A percentile compares a stretch with the other conserved stretches of the same genome.
Conservation (phyloP, 1,140 invertebrate genomes). For the Calliphora vicina region DNA sequence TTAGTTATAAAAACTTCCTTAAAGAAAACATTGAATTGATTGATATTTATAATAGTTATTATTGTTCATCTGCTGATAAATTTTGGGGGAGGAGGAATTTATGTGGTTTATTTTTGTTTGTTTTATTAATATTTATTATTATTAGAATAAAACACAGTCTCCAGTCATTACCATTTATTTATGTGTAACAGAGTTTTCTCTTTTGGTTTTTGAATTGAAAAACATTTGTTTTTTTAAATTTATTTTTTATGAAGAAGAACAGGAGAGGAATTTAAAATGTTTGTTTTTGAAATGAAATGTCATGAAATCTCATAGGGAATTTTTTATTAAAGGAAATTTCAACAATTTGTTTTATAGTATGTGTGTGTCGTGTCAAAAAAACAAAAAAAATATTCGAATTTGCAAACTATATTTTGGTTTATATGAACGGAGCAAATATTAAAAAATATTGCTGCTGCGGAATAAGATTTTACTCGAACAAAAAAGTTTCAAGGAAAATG, state of each 20-base stretch:
- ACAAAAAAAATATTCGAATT: too few relatives aligned
- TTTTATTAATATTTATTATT: background rate
- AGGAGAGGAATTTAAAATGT: background rate
- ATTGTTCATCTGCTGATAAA: background rate
- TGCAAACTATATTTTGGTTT: too few relatives aligned
- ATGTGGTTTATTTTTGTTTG: slow-evolving; percentile 15
- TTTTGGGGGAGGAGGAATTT: background rate
- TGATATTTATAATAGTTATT: background rate
- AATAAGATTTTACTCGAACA: too few relatives aligned
- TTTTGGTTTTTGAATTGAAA: background rate
- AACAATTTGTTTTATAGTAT: too few relatives aligned
- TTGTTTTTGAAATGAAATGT: background rate
- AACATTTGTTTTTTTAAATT: background rate
- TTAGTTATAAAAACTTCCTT: slow-evolving; percentile 14
- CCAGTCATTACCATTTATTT: slow-evolving; percentile 58
- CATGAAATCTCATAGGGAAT: background rate
- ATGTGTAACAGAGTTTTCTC: background rate
- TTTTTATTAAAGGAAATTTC: too few relatives aligned
- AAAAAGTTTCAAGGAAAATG: too few relatives aligned
- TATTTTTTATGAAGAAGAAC: background rate
- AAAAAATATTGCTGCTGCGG: too few relatives aligned
- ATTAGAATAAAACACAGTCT: slow-evolving; percentile 37
- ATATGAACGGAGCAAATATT: too few relatives aligned
- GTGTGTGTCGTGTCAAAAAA: too few relatives aligned
- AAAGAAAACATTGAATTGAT: background rate